Conservation (phyloP, 2,797 vertebrate genomes). For the Siniperca obscura region DNA sequence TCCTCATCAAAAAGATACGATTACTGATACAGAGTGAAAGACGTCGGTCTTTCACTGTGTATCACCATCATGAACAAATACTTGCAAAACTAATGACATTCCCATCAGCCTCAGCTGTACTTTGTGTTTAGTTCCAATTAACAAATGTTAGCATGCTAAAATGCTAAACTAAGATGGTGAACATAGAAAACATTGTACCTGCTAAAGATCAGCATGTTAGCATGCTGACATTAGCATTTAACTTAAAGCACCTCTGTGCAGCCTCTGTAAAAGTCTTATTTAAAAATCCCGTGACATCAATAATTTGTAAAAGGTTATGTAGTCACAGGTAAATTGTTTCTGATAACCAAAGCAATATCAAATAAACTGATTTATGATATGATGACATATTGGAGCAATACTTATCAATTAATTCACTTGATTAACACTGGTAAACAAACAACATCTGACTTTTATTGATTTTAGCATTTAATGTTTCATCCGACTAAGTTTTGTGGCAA, state of each 20-base stretch:
- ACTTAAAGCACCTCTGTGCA: background rate
- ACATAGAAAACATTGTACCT: no score
- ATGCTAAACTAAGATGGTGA: background rate
- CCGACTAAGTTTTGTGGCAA: constrained; percentile 11
- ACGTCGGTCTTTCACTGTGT: no score
- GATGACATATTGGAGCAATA: no score
- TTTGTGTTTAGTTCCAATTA: background rate
- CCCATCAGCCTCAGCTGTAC: background rate
- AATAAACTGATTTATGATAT: background rate
- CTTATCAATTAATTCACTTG: constrained; percentile 27
- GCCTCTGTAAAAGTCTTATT: background rate
- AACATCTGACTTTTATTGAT: constrained; percentile 18
- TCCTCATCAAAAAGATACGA: background rate
- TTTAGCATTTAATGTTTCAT: constrained; percentile 21
- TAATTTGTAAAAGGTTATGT: constrained; percentile 13
- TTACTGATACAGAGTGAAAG: background rate
- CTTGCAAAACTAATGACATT: constrained; percentile 5
- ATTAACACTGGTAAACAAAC: constrained; percentile 18
- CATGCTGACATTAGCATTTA: background rate
- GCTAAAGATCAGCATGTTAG: background rate
- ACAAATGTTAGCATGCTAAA: background rate
- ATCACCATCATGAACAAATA: background rate
- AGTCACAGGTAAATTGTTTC: background rate
- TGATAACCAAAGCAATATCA: constrained; percentile 15
- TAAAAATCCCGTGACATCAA: background rate